Percentiles rank a stretch among this genome's conserved stretches.
These are phyloP conservation scores for Notodonta ziczac DNA, from an alignment of 2,888 invertebrate species.

Conservation along the genomic window DNA sequence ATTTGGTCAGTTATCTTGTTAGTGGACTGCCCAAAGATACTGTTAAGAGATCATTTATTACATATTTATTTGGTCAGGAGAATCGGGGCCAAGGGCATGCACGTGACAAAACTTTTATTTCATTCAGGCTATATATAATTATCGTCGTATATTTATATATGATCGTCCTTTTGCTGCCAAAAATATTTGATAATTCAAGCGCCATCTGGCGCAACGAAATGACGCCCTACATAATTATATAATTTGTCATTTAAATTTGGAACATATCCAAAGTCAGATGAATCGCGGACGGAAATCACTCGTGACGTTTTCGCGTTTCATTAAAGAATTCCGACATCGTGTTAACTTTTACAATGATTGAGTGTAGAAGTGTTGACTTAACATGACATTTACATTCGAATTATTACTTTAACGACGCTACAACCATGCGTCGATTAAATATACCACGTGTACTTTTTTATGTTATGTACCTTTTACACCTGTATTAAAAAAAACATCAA, in stretches of 20 bases:
- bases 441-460: background rate
- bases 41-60: background rate
- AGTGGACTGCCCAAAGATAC: too few relatives aligned
- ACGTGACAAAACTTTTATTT: background rate
- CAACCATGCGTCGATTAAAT: background rate
- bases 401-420: background rate
- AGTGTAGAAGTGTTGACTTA: background rate
- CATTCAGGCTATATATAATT: background rate
- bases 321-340: conserved; percentile 3
- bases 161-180: conserved; percentile 6
- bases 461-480: background rate
- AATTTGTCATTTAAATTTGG: conserved; percentile 35
- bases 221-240: conserved; percentile 16
- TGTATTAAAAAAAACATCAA: background rate
- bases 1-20: too few relatives aligned
- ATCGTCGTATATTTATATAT: too few relatives aligned
- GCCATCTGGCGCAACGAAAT: conserved; percentile 19
- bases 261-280: conserved; percentile 24
- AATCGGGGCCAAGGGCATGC: background rate
- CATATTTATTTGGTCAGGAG: too few relatives aligned
- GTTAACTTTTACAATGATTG: background rate
- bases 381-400: background rate
- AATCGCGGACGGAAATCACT: conserved; percentile 20
- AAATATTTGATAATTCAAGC: conserved; percentile 15
- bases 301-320: conserved; percentile 12